Conservation (phyloP, 2,797 vertebrate genomes). For the Enteromius thamalakanensis region DNA sequence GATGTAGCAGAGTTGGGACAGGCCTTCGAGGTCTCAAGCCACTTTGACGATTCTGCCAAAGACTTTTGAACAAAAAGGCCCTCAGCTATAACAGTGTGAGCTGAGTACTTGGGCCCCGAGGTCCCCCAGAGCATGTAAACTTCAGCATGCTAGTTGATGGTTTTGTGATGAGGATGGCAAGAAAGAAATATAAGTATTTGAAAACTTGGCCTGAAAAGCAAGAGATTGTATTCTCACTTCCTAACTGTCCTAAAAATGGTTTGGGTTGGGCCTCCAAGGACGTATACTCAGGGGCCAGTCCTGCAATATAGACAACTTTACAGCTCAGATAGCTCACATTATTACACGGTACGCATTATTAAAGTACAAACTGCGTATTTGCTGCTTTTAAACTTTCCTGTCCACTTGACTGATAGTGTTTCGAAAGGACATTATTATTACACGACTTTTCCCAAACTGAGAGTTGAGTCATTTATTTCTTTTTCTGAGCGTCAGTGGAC, state of each 20-base stretch:
- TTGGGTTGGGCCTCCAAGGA: neutral
- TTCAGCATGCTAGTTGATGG: neutral
- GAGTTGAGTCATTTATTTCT: neutral
- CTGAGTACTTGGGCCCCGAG: neutral
- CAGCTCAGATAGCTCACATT: neutral
- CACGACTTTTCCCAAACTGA: neutral
- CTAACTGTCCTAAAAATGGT: neutral
- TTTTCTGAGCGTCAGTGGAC: neutral
- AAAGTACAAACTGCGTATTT: neutral
- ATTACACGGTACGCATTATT: neutral
- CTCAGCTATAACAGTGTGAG: neutral
- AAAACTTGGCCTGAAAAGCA: neutral
- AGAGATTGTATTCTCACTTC: neutral
- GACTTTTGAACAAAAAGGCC: neutral
- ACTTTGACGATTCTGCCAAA: neutral
- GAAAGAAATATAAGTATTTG: neutral
- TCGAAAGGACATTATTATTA: neutral
- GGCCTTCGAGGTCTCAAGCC: neutral
- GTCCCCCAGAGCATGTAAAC: neutral
- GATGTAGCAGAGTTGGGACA: neutral
- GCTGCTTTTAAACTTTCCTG: neutral
- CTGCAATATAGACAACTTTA: neutral
- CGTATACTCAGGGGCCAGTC: neutral
- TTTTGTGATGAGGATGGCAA: neutral
- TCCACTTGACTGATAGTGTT: neutral